Evolutionary conservation across 92 coral and sea anemone species (phyloP), one percentile per base, ranked within the genome.

Genomic region (Epizoanthus rinbou): DNA sequence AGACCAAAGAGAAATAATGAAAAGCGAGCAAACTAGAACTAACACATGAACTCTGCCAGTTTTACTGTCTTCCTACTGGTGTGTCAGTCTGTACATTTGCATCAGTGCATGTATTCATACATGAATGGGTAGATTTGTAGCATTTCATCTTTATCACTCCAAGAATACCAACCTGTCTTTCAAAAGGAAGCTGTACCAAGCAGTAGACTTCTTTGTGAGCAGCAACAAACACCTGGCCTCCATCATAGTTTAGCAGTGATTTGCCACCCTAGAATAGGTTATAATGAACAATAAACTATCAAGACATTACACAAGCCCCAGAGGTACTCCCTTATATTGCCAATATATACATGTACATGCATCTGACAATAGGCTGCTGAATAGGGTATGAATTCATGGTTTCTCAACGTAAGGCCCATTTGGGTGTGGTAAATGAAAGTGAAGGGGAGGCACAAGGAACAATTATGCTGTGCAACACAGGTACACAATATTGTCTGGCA

Each of bases 161-260:
- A 52, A 10, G 31, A 14, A 57, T 52, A 31, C 15, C 37, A 35
- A 97, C 99, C 98, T 97, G 99, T 76, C 88, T 87, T 78, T 86
- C 90, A 74, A 94, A 94, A 10, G 99, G 97, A 23, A 97, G 88
- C 79, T 92, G 99, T 3, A 90, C 99, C 76, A 97, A 72, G 43
- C 99, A 94, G 60, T 92, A 97, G 11, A 97, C 97, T 56, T 95
- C 99, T 84, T 91, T 92, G 64, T 88, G 88, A 71, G 98, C 91
- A 86, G 98, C 93, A 65, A 94, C 93, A 84, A 97, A 97, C 81
- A 97, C 98, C 75, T 92, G 91, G 1, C 82, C 82, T 78, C 88
- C 91, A 39, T 97, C 99, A 35, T 92, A 95, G 84, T 92, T 97
- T 14, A 95, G 91, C 11, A 95, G 84, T 25, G 90, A 70, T 76